These are phyloP conservation scores for Alces alces DNA, from an alignment of 2,113 vertebrate species.

Conservation along the genomic window DNA sequence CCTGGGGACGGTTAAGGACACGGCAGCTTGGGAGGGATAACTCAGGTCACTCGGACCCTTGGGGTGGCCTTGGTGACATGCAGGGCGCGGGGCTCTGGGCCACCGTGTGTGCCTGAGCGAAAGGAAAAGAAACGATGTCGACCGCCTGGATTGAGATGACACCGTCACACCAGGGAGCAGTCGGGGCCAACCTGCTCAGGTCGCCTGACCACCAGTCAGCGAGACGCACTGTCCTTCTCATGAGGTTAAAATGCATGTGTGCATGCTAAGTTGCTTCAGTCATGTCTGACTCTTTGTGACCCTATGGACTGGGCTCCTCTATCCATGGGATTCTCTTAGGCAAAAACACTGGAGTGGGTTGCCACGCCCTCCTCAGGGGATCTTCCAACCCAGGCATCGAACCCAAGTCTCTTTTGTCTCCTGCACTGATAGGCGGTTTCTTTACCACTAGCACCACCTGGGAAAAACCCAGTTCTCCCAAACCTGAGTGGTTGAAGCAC, in stretches of 20 bases:
- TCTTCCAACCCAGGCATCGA: neutral
- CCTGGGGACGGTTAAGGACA: fast-evolving
- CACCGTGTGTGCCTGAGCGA: fast-evolving
- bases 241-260: neutral
- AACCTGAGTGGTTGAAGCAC: fast-evolving
- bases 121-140: fast-evolving
- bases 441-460: neutral
- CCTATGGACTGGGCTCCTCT: neutral
- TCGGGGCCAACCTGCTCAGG: fast-evolving
- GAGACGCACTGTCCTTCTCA: fast-evolving
- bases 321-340: neutral
- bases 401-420: neutral
- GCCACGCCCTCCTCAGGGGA: neutral
- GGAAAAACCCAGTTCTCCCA: neutral
- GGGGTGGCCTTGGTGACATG: neutral
- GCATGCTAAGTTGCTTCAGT: neutral
- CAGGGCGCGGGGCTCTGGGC: neutral
- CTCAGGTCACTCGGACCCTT: fast-evolving
- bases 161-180: fast-evolving
- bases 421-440: neutral
- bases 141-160: fast-evolving
- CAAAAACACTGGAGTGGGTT: neutral
- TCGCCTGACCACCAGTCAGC: fast-evolving
- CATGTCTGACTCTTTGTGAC: neutral
- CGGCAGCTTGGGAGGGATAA: neutral